Percentiles rank a stretch among this genome's conserved stretches.
phyloP scores from a whole-genome alignment of 2,888 invertebrate genomes.

The Heteromyza rotundicornis region DNA sequence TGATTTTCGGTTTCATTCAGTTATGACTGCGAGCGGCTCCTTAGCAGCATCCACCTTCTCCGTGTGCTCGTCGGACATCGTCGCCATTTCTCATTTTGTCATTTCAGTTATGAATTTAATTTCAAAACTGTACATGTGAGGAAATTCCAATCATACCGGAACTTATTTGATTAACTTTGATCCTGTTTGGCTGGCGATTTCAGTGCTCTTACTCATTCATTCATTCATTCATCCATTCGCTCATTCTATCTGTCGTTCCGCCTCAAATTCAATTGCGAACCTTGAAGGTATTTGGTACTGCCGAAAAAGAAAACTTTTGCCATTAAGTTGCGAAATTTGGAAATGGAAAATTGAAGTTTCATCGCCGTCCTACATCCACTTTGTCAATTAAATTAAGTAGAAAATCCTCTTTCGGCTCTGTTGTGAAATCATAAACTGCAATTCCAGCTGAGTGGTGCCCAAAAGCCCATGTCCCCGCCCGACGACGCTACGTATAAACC shows the following conservation, averaged over 20 bases:
- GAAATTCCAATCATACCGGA: conserved; percentile 26
- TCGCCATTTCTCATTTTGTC: neutral
- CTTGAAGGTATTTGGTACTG: neutral
- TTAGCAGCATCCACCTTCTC: neutral
- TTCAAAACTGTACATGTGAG: neutral
- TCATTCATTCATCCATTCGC: conserved; percentile 2
- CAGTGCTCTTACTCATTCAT: neutral
- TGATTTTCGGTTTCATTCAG: conserved; percentile 25
- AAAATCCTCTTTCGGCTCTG: conserved; percentile 19
- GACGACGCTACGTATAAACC: neutral
- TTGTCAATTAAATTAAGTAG: conserved; percentile 30
- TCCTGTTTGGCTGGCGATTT: conserved; percentile 2
- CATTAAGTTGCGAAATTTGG: too few relatives aligned
- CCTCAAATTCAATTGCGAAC: too few relatives aligned
- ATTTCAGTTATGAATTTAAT: conserved; percentile 14
- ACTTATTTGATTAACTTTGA: conserved; percentile 25
- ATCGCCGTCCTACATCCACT: conserved; percentile 16
- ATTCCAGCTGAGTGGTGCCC: neutral
- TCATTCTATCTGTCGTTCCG: neutral
- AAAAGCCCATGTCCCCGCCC: neutral
- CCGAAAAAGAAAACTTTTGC: neutral
- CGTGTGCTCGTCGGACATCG: neutral
- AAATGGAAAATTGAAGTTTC: neutral
- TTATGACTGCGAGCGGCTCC: neutral
- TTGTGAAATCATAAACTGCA: conserved; percentile 20